phyloP scores from a whole-genome alignment of 2,888 invertebrate species.

The Eustalomyia histrio region DNA sequence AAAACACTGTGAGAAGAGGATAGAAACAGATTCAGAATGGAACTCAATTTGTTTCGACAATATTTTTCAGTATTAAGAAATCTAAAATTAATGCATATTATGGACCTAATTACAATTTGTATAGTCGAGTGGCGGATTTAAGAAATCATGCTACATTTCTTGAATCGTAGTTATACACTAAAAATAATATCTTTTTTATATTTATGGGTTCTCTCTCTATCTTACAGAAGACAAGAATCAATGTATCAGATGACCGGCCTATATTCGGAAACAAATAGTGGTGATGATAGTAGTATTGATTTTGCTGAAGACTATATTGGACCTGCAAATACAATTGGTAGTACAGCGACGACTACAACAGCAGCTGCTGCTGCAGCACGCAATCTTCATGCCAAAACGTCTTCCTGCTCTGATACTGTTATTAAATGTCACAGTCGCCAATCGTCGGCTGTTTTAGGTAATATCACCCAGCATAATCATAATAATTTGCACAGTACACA shows the following conservation, averaged over 20 bases:
- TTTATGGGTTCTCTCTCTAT: neutral
- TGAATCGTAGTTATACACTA: too few relatives aligned
- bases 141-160: too few relatives aligned
- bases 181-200: too few relatives aligned
- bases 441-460: slow-evolving; percentile 81
- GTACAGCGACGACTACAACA: slow-evolving; percentile 56
- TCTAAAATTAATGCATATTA: too few relatives aligned
- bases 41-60: too few relatives aligned
- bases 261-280: slow-evolving; percentile 86
- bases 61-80: too few relatives aligned
- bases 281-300: slow-evolving; percentile 81
- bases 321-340: slow-evolving; percentile 43
- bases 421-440: slow-evolving; percentile 89
- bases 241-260: slow-evolving; percentile 94
- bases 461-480: slow-evolving; percentile 79
- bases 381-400: slow-evolving; percentile 55
- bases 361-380: slow-evolving; percentile 64
- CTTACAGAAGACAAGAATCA: slow-evolving; percentile 87
- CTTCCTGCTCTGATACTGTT: slow-evolving; percentile 68
- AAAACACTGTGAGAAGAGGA: too few relatives aligned
- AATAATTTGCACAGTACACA: slow-evolving; percentile 78
- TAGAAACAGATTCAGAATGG: too few relatives aligned
- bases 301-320: slow-evolving; percentile 80
- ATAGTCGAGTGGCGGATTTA: too few relatives aligned
- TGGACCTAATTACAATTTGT: too few relatives aligned